These are phyloP conservation scores for Oostethus manadensis DNA, from an alignment of 2,113 vertebrate species.

Conservation along the genomic window DNA sequence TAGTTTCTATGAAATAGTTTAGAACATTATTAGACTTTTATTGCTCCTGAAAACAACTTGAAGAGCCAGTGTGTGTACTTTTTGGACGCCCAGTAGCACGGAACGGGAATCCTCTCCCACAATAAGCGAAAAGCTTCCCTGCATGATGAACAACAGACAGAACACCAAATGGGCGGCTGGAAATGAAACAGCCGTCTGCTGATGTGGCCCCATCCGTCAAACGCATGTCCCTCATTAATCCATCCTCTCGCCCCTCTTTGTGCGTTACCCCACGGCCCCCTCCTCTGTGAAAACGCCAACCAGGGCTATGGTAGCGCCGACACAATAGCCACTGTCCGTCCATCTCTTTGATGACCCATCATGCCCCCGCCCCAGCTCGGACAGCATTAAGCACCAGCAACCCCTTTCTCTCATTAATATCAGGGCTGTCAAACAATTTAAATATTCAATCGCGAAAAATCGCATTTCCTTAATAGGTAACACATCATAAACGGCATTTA, in stretches of 20 bases:
- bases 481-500: too few relatives aligned
- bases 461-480: too few relatives aligned
- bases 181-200: conserved; percentile 65
- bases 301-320: conserved; percentile 36
- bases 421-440: too few relatives aligned
- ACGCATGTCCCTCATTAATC: conserved; percentile 60
- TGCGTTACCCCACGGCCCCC: conserved; percentile 29
- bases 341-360: conserved; percentile 49
- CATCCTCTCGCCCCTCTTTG: conserved; percentile 41
- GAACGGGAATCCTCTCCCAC: not conserved
- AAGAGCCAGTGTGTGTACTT: too few relatives aligned
- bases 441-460: too few relatives aligned
- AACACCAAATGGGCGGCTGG: conserved; percentile 52
- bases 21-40: too few relatives aligned
- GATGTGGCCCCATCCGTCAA: conserved; percentile 63
- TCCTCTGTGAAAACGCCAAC: conserved; percentile 28
- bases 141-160: conserved; percentile 46
- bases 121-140: not conserved
- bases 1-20: too few relatives aligned
- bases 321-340: conserved; percentile 45
- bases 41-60: too few relatives aligned
- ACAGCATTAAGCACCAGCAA: conserved; percentile 11
- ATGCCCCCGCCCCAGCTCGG: conserved; percentile 34
- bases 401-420: too few relatives aligned
- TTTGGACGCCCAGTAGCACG: not conserved